Base-by-base conservation (phyloP, 2,113 vertebrate species). In the Saccopteryx bilineata region DNA sequence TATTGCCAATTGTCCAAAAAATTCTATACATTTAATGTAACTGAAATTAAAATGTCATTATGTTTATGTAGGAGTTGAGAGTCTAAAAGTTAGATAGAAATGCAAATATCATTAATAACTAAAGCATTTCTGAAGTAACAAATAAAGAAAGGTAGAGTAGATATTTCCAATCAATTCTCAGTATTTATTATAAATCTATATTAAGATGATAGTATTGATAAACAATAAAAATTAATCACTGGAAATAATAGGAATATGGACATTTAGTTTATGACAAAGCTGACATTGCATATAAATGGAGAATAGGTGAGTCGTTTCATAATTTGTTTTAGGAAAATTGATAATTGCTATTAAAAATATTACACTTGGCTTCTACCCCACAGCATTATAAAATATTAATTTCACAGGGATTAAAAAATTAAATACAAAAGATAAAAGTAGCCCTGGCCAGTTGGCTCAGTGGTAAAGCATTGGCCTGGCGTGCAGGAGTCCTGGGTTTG, bases 11-110 rank as follows among this genome's bases (percentile, higher is more conserved):
- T 93, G 23, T 69, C 60, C 28, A 88, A 96, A 91, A 93, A 87
- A 91, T 61, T 78, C 63, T 90, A 88, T 85, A 75, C 54, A 46
- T 74, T 84, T 79, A 93, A 93, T 90, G 50, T 39, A 78, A 91
- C 94, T 94, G 66, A 90, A 94, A 68, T 84, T 31, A 80, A 93
- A 96, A 93, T 96, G 52, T 31, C 66, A 91, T 24, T 39, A 79
- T 93, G 8, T 74, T 79, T 91, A 72, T 68, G 52, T 39, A 84
- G 39, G 69, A 50, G 23, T 75, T 96, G 87, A 87, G 63, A 87
- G 28, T 63, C 65, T 68, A 80, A 87, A 88, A 88, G 74, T 66
- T 85, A 33, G 15, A 52, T 75, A 17, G 52, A 63, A 91, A 95
- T 75, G 58, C 63, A 90, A 95, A 87, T 75, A 28, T 83, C 76